A percentile compares a stretch with the other conserved stretches of the same genome.
Evolutionary conservation across 2,113 vertebrate genomes (phyloP).

Genomic region (Grallaria varia): DNA sequence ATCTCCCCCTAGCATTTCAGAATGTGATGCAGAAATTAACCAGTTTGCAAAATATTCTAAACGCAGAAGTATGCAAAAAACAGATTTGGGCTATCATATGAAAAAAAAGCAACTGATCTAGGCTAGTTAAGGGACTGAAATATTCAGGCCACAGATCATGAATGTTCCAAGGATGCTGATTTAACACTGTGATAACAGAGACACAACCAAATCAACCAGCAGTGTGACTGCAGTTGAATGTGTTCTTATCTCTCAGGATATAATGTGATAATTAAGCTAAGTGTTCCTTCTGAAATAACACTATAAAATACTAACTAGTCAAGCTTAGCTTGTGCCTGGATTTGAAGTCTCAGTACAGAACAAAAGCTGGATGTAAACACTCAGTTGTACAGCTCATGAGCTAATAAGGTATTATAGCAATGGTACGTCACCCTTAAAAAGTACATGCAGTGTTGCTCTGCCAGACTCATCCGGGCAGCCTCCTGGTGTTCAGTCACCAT

Average conservation of each 20-base stretch:
- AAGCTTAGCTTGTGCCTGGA: not conserved
- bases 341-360: not conserved
- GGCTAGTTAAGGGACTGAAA: not conserved
- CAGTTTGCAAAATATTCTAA: not conserved
- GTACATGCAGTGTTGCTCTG: not conserved
- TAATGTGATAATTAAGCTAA: not conserved
- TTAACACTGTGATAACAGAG: not conserved
- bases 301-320: not conserved
- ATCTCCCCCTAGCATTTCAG: not conserved
- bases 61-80: not conserved
- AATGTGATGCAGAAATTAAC: not conserved
- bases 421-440: not conserved
- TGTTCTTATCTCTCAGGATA: not conserved
- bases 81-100: not conserved
- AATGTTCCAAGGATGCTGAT: not conserved
- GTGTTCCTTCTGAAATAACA: not conserved
- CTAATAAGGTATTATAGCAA: not conserved
- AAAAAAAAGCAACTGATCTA: not conserved
- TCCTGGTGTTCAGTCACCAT: not conserved
- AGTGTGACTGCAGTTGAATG: not conserved
- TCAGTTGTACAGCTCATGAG: not conserved
- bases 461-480: fast-evolving
- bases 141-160: not conserved
- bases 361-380: not conserved
- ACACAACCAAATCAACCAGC: not conserved